These are phyloP conservation scores for Lanius ludovicianus DNA, from an alignment of 2,113 vertebrate species.

Conservation along the genomic window DNA sequence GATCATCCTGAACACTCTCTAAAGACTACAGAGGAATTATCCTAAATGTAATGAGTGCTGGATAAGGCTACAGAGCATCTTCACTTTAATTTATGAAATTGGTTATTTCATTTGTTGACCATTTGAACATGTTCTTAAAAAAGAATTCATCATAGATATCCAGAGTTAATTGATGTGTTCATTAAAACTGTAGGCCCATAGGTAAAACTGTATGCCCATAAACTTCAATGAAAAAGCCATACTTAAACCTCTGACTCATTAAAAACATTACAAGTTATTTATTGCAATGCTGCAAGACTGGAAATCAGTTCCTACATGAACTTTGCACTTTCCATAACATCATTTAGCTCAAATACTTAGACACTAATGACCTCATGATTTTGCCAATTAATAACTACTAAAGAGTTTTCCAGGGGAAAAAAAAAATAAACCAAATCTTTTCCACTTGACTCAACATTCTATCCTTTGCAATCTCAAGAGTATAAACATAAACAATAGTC, in stretches of 20 bases:
- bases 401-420: neutral
- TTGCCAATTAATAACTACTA: neutral
- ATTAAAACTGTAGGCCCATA: neutral
- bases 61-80: neutral
- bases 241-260: neutral
- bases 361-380: neutral
- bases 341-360: neutral
- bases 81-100: slow-evolving; percentile 41
- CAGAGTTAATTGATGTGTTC: neutral
- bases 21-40: slow-evolving; percentile 15
- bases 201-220: neutral
- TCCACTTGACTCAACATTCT: neutral
- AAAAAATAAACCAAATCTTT: neutral
- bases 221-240: neutral
- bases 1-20: slow-evolving; percentile 19
- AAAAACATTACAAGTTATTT: slow-evolving; percentile 14
- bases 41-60: neutral
- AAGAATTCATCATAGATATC: neutral
- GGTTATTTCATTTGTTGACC: slow-evolving; percentile 43
- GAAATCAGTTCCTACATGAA: neutral
- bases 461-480: neutral
- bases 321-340: neutral
- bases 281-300: neutral
- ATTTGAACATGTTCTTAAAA: neutral
- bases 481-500: neutral